Evolutionary conservation across 1,140 invertebrate genomes (phyloP), one percentile per base, ranked within the genome.

Genomic region (Neelides sp.): DNA sequence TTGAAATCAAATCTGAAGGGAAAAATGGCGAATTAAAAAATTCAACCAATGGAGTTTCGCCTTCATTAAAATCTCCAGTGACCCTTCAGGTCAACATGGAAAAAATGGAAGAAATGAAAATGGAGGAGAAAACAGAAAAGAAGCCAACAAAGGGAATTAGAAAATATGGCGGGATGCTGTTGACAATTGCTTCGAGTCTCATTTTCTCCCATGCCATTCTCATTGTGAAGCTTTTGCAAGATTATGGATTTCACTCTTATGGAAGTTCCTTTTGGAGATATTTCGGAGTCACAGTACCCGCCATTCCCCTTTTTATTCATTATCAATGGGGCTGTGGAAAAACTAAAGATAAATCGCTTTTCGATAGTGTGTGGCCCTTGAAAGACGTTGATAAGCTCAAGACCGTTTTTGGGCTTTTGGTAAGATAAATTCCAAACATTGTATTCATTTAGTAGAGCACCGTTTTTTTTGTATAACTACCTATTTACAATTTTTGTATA

Each of bases 331-430:
- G 48, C 15, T 20, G 32, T 3, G 17, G 26, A 4, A 46, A 15
- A 28, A 48, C 37, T 22, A 39, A 41, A 24, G 27, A 48, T 12
- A 23, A 15, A 2, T 52, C 48, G 8, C 30, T 60, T 26, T 57
- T 57, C 43, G 32, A 41, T 12, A 43, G 44, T 1, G 58, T 60
- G n/a, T 60, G 58, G 58, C 58, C 58, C 1, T 13, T 57, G 3
- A 36, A 24, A 10, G 37, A 52, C 32, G 24, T 28, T 37, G 54
- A 43, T 1, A 57, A 54, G 10, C 52, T 51, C 48, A 43, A 52
- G 23, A 54, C 51, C 3, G 43, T 53, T n/a, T 4, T 60, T 48
- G 54, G 54, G 12, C 52, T 60, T 37, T 10, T 57, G 30, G 57
- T 59, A 47, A 50, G 53, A 23, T 22, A 15, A 1, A 30, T 19